Conservation (phyloP, 2,888 invertebrate genomes). For the Polydrusus cervinus region DNA sequence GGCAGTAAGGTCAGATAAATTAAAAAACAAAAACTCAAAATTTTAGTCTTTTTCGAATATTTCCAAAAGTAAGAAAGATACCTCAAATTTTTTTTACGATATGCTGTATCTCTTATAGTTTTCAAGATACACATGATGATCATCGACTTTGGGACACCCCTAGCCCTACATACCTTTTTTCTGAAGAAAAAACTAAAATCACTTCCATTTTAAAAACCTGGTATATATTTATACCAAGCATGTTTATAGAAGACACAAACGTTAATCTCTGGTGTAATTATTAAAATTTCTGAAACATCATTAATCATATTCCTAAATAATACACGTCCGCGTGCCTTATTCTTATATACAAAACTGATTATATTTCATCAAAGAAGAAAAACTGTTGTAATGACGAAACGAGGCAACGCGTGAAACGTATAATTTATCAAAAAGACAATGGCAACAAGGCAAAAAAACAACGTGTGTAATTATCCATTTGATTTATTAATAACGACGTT, state of each 20-base stretch:
- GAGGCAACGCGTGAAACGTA: neutral
- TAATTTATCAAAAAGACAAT: conserved; percentile 36
- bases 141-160: no score
- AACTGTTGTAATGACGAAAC: conserved; percentile 18
- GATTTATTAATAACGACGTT: conserved; percentile 40
- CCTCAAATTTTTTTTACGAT: no score
- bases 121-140: no score
- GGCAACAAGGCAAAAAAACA: conserved; percentile 7
- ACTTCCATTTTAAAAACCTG: no score
- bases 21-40: no score
- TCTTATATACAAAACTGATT: conserved; percentile 18
- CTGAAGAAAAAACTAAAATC: no score
- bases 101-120: no score
- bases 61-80: no score
- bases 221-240: no score
- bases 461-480: conserved; percentile 23
- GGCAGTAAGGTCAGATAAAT: no score
- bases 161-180: no score
- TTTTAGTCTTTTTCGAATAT: no score
- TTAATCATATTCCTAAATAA: conserved; percentile 28
- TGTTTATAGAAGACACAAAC: neutral
- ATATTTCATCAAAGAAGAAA: conserved; percentile 15
- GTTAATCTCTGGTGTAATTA: neutral
- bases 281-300: conserved; percentile 12
- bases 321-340: conserved; percentile 20